A percentile compares a stretch with the other conserved stretches of the same genome.
Conservation (phyloP, 1,140 invertebrate species). For the Caenorhabditis brenneri region DNA sequence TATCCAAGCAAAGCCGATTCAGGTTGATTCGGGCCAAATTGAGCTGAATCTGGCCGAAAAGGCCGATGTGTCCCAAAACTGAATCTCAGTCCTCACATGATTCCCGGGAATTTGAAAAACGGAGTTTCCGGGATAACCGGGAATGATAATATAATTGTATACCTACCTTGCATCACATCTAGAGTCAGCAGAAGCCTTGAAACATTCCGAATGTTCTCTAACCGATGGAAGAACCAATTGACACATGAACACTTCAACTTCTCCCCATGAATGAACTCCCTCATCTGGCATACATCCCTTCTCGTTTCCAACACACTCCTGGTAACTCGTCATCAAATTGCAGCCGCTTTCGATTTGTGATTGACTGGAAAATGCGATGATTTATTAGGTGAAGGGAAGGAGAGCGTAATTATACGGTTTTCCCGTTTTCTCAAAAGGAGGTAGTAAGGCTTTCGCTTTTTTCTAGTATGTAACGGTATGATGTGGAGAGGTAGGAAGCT, state of each 20-base stretch:
- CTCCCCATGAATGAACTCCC: conserved; percentile 51
- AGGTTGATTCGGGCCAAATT: no score
- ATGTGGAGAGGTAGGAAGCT: no score
- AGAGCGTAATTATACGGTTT: not conserved
- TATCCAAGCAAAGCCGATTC: no score
- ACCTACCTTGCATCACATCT: conserved; percentile 51
- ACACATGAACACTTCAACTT: conserved; percentile 65
- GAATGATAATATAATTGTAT: not conserved
- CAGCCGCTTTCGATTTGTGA: conserved; percentile 56
- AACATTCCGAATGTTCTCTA: conserved; percentile 62
- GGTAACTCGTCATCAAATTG: conserved; percentile 55
- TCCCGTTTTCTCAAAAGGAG: not conserved
- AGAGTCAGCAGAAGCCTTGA: conserved; percentile 47
- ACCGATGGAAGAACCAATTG: conserved; percentile 66
- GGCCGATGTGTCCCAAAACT: no score
- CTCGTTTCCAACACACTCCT: conserved; percentile 58
- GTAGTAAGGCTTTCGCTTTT: not conserved
- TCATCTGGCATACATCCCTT: conserved; percentile 51
- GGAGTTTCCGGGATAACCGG: no score
- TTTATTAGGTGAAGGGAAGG: not conserved
- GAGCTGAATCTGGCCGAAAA: no score
- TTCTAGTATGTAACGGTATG: not conserved
- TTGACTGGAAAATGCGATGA: conserved; percentile 27
- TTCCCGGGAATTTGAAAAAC: no score
- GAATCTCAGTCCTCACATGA: no score